Base-by-base conservation (phyloP, 2,113 vertebrate genomes). In the Melanostigma gelatinosum region DNA sequence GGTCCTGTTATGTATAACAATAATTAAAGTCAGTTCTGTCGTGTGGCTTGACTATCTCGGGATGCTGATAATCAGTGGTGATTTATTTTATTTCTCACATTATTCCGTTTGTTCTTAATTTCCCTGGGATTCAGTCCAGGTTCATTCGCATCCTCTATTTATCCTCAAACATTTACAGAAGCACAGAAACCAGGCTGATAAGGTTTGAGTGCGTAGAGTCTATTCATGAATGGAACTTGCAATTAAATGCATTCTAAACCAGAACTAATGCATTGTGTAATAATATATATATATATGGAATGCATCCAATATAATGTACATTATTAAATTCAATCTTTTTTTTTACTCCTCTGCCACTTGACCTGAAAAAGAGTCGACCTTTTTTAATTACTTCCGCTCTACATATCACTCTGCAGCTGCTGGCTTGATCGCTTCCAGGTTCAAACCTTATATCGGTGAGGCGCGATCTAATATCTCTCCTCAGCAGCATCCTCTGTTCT, bases 131-230 rank as follows among this genome's bases (percentile, higher is more conserved):
- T 29, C 32, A 64, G 44, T 64, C 46, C 61, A 42, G 24, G 22
- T 70, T 65, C 15, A 65, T 6, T 52, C 34, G 24, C 48, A 46
- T 8, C 32, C 24, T 20, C 12, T 62, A 13, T 72, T 67, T 60
- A n/a, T 48, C 29, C 57, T 61, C 34, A 72, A 77, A 75, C 34
- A 70, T 75, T 52, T 42, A 65, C 42, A 70, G 34, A 75, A 6
- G 52, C 40, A 36, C 57, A 70, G 13, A 60, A 4, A 38, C 9
- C 32, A 65, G 29, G 3, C 40, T 50, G 36, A 64, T 57, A 4
- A 73, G 15, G 46, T 68, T 83, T 42, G 34, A 61, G n/a, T 40
- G 16, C 1, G 7, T 22, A 27, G 16, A 29, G 48, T 1, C 27
- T 63, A 1, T 38, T 42, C 12, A 54, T 32, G 15, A 24, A 75